These are phyloP conservation scores for Drosophila atripex DNA, from an alignment of 2,888 invertebrate genomes.

Conservation along the genomic window DNA sequence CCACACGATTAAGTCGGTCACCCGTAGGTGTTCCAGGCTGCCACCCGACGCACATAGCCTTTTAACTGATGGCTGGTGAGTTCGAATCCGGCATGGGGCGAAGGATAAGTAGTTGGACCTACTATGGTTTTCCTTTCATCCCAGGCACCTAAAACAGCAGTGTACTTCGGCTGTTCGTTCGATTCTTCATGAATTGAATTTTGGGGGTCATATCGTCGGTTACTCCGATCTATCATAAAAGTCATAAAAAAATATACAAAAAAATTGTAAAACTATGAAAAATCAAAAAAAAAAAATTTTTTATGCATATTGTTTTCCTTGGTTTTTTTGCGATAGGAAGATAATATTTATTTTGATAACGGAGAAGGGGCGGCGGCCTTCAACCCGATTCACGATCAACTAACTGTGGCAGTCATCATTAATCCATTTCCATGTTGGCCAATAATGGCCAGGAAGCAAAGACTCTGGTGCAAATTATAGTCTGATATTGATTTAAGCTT, in stretches of 20 bases:
- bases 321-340: neutral
- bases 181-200: too few relatives aligned
- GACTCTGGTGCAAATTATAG: slow-evolving; percentile 48
- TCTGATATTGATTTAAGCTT: slow-evolving; percentile 47
- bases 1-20: too few relatives aligned
- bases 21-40: too few relatives aligned
- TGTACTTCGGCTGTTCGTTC: too few relatives aligned
- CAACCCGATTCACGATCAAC: slow-evolving; percentile 50
- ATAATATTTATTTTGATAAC: neutral
- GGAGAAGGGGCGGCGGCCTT: slow-evolving; percentile 30
- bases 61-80: too few relatives aligned
- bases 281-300: slow-evolving; percentile 1
- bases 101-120: too few relatives aligned
- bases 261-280: slow-evolving; percentile 1
- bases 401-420: slow-evolving; percentile 45
- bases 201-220: neutral
- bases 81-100: too few relatives aligned
- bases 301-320: too few relatives aligned
- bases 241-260: neutral
- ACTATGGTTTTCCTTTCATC: too few relatives aligned
- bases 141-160: too few relatives aligned
- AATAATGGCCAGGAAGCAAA: slow-evolving; percentile 58
- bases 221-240: neutral
- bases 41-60: too few relatives aligned
- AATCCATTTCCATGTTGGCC: slow-evolving; percentile 61